Evolutionary conservation across 2,113 vertebrate genomes (phyloP), one percentile per base, ranked within the genome.

Genomic region (Myxocyprinus asiaticus): DNA sequence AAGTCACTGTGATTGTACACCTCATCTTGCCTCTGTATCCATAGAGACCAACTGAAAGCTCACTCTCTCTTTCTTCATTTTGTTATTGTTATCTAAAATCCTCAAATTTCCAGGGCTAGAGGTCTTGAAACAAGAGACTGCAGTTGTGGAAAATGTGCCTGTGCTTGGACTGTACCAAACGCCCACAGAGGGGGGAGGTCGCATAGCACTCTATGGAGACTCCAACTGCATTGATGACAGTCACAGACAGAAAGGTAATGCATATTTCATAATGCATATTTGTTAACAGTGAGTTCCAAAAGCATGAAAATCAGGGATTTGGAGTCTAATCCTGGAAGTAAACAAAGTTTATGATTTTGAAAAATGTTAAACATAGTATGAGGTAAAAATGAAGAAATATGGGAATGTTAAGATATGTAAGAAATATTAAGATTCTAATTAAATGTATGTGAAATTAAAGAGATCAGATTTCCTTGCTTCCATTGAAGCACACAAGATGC

Each of bases 211-310:
- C 67, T 99, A 99, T 0, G 98, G 98, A 0, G 98, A 99, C 81
- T 99, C 98, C 0, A 99, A 99, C 77, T 99, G 98, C 87, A 90
- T 99, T 81, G 98, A 99, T 4, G 98, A 99, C 88, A 99, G 97
- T 87, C 98, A 99, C 87, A 92, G 98, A 8, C 98, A 98, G 88
- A 99, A 98, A 94, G 98, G 98, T 99, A 73, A 65, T 11, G 47
- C n/a, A 6, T 15, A 58, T 58, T 6, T 58, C 6, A 0, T 14
- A 10, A 10, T 48, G 47, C 47, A 48, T 48, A 48, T 48, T 48
- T 5, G 5, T 48, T 48, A 8, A 5, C 22, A 33, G 3, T 33
- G 22, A 33, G 22, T 33, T 33, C 22, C 22, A 33, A 33, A 33
- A 33, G 22, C 22, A n/a, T n/a, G n/a, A n/a, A n/a, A n/a, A n/a